phyloP scores from a whole-genome alignment of 2,113 vertebrate species.

The Neotragus pygmaeus region DNA sequence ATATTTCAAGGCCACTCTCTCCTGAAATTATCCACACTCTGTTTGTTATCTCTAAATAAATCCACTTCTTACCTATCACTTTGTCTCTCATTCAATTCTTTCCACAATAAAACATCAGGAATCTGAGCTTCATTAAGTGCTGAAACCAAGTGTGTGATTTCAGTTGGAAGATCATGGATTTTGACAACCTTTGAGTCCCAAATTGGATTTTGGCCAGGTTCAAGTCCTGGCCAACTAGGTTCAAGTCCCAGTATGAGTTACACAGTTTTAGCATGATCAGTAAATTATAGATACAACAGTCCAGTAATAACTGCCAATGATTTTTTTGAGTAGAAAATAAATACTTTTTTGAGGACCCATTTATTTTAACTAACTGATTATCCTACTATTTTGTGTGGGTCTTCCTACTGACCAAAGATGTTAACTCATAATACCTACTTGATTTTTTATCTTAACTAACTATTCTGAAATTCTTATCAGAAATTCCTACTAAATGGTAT shows the following conservation, averaged over 20 bases:
- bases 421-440: background rate
- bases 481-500: background rate
- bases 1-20: background rate
- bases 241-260: background rate
- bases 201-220: background rate
- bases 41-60: background rate
- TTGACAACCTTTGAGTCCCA: background rate
- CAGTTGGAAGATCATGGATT: background rate
- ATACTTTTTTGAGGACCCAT: background rate
- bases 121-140: background rate
- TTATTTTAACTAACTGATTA: background rate
- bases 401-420: background rate
- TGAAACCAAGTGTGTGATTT: background rate
- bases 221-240: background rate
- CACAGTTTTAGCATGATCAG: background rate
- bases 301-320: background rate
- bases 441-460: background rate
- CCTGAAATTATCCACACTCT: background rate
- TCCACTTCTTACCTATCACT: background rate
- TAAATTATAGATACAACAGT: background rate
- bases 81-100: background rate
- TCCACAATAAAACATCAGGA: background rate
- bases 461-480: background rate
- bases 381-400: background rate
- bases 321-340: background rate